A percentile compares a stretch with the other conserved stretches of the same genome.
phyloP scores from a whole-genome alignment of 1,140 invertebrate genomes.

The Heliothis subflexa region DNA sequence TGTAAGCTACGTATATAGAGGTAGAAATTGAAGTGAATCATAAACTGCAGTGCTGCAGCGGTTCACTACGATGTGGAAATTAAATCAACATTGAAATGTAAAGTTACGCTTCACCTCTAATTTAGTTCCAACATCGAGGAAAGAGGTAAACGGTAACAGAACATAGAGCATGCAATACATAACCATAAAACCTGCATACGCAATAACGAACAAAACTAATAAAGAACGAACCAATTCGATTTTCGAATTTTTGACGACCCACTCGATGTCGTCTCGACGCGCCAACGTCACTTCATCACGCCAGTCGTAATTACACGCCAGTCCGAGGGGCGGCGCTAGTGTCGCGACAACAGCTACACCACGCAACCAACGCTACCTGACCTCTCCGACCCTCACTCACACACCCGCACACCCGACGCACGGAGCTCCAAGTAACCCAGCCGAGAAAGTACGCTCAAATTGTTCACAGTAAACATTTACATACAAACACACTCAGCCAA shows the following conservation, averaged over 20 bases:
- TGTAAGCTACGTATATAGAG: no score
- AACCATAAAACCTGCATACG: constrained; percentile 39
- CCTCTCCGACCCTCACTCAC: constrained; percentile 41
- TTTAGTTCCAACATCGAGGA: neutral
- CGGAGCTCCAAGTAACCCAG: constrained; percentile 43
- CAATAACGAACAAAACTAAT: constrained; percentile 62
- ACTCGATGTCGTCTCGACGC: constrained; percentile 57
- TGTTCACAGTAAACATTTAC: constrained; percentile 61
- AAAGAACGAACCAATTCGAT: constrained; percentile 63
- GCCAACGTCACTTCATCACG: constrained; percentile 51
- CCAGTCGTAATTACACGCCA: constrained; percentile 58
- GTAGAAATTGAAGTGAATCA: neutral
- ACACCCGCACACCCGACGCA: constrained; percentile 16
- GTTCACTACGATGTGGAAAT: neutral
- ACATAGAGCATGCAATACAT: constrained; percentile 10
- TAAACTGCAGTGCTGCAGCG: neutral
- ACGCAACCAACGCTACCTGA: constrained; percentile 31
- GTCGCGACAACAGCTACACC: constrained; percentile 35
- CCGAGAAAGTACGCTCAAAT: constrained; percentile 50
- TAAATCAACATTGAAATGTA: constrained; percentile 6
- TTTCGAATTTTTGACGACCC: constrained; percentile 68
- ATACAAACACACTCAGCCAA: constrained; percentile 59
- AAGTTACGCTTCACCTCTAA: constrained; percentile 5
- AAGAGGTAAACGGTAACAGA: neutral
- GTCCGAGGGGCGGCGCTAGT: constrained; percentile 58